Evolutionary conservation across 2,888 invertebrate species (phyloP).

Genomic region (Drosophila pseudotakahashii): DNA sequence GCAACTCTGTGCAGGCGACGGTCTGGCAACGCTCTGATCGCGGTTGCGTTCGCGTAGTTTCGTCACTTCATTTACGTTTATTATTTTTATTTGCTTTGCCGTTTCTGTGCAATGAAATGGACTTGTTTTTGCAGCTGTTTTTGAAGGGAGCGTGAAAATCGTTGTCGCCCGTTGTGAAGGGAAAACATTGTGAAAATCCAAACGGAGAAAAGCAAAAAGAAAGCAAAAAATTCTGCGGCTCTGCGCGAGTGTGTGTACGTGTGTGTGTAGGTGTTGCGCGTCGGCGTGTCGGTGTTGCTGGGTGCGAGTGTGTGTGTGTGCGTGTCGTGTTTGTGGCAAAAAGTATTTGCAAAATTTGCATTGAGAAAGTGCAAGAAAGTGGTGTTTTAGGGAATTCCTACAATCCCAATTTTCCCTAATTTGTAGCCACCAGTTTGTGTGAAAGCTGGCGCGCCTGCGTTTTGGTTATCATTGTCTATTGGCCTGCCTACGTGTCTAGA

Average conservation of each 20-base stretch:
- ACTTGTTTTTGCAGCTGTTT: slow-evolving; percentile 1
- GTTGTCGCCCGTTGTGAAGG: no score
- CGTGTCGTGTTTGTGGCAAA: slow-evolving; percentile 18
- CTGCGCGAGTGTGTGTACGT: slow-evolving; percentile 5
- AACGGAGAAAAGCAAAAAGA: neutral
- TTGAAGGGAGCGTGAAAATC: neutral
- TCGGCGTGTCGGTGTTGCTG: slow-evolving; percentile 5
- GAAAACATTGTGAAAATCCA: neutral
- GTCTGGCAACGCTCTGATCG: neutral
- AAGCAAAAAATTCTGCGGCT: slow-evolving; percentile 17
- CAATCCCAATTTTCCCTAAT: neutral
- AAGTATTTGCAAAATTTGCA: slow-evolving; percentile 20
- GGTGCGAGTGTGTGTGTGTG: slow-evolving; percentile 1
- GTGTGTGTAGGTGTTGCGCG: slow-evolving; percentile 23
- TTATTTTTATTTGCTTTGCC: slow-evolving; percentile 4
- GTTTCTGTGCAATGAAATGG: neutral
- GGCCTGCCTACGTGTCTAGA: slow-evolving; percentile 43
- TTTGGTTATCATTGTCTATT: slow-evolving; percentile 18
- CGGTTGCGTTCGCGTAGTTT: slow-evolving; percentile 26
- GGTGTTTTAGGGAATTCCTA: neutral
- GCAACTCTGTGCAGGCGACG: neutral
- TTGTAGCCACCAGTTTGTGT: neutral
- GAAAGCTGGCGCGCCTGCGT: slow-evolving; percentile 60
- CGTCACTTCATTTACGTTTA: neutral
- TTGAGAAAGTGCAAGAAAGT: slow-evolving; percentile 9